Conservation (phyloP, 2,113 vertebrate genomes). For the Bos indicus region DNA sequence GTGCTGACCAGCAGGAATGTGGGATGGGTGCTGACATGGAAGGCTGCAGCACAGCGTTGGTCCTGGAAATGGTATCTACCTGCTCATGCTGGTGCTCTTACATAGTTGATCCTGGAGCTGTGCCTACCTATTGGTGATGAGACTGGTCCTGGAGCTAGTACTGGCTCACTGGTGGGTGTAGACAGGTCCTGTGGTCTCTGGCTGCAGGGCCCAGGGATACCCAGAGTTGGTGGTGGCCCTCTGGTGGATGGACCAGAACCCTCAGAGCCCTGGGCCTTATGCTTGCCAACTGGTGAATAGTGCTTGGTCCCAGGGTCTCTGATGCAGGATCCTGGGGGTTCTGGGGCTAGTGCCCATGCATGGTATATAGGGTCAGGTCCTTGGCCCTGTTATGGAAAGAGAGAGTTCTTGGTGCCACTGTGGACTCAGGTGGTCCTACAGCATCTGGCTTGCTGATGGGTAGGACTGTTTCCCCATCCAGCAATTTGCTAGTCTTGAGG, state of each 20-base stretch:
- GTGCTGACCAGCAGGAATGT: background rate
- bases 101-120: background rate
- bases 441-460: background rate
- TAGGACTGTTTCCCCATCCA: background rate
- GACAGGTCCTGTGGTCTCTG: background rate
- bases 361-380: background rate
- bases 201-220: background rate
- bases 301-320: background rate
- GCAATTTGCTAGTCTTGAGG: background rate
- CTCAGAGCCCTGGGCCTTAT: background rate
- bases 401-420: background rate
- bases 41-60: background rate
- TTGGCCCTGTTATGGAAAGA: background rate
- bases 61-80: background rate
- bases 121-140: background rate
- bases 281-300: background rate
- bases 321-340: background rate
- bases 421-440: background rate
- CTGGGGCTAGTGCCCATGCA: background rate
- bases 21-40: background rate
- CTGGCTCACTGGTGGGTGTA: background rate
- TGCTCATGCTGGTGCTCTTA: background rate
- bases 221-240: background rate
- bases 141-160: background rate
- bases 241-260: background rate